These are phyloP conservation scores for Falco biarmicus DNA, from an alignment of 2,797 vertebrate species.

Conservation along the genomic window DNA sequence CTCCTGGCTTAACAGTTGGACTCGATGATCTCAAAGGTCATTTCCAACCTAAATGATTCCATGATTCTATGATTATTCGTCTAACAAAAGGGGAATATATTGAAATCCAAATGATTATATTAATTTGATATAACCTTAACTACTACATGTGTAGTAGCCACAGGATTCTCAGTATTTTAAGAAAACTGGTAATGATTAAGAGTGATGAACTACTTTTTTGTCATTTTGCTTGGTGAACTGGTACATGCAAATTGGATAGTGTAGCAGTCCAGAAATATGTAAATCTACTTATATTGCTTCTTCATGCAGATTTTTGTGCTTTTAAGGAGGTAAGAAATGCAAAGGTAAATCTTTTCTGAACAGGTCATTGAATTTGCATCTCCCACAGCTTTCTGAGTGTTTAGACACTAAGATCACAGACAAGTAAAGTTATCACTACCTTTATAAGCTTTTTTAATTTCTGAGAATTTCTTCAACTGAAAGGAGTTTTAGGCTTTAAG, in stretches of 20 bases:
- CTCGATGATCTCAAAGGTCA: too few relatives aligned
- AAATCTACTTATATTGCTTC: not conserved
- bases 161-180: not conserved
- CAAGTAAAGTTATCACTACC: not conserved
- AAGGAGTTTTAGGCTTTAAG: not conserved
- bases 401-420: not conserved
- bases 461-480: not conserved
- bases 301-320: not conserved
- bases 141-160: not conserved
- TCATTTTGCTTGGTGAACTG: not conserved
- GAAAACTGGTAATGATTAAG: not conserved
- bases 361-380: not conserved
- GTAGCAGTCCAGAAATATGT: not conserved
- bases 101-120: not conserved
- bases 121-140: not conserved
- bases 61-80: not conserved
- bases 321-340: not conserved
- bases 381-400: not conserved
- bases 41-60: too few relatives aligned
- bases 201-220: not conserved
- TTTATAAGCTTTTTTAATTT: not conserved
- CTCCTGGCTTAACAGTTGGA: too few relatives aligned
- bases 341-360: not conserved
- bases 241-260: not conserved
- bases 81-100: not conserved